Conservation (phyloP, 1,140 invertebrate genomes). For the honey bee (Apis mellifera) region DNA sequence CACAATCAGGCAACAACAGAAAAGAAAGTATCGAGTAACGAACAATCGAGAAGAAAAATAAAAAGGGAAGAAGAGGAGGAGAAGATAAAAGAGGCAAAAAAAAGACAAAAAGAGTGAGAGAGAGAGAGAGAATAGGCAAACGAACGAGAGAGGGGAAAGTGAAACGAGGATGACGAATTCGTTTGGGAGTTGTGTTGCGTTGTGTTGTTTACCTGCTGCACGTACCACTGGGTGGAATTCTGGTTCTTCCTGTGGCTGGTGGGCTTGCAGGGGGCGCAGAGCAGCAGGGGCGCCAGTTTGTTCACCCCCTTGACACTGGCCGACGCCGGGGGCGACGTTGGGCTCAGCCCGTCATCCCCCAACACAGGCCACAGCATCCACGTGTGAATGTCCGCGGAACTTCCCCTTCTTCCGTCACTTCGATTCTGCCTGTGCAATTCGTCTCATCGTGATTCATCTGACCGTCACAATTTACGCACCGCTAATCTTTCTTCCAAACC, state of each 20-base stretch:
- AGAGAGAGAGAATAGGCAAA: not conserved
- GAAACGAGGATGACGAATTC: conserved; percentile 20
- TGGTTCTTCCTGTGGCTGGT: conserved; percentile 71
- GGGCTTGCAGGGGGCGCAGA: conserved; percentile 79
- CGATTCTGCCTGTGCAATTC: conserved; percentile 50
- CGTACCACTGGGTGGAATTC: conserved; percentile 79
- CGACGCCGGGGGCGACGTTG: conserved; percentile 70
- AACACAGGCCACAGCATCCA: conserved; percentile 81
- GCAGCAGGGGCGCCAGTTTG: conserved; percentile 76
- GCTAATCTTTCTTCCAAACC: not conserved
- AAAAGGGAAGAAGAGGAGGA: not conserved
- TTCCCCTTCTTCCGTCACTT: conserved; percentile 31
- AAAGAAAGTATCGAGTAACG: not conserved
- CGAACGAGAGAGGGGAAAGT: conserved; percentile 19
- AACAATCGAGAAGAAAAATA: not conserved
- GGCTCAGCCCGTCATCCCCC: conserved; percentile 79
- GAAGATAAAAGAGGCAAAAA: not conserved
- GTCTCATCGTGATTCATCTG: conserved; percentile 30
- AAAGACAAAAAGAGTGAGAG: not conserved
- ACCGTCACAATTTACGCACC: not conserved
- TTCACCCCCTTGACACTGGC: conserved; percentile 68
- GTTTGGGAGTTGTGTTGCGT: not conserved
- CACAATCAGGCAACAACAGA: not conserved
- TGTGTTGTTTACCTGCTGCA: conserved; percentile 79
- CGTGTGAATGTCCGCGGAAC: conserved; percentile 53